Conservation (phyloP, 2,888 invertebrate species). For the Leptinotarsa juncta region DNA sequence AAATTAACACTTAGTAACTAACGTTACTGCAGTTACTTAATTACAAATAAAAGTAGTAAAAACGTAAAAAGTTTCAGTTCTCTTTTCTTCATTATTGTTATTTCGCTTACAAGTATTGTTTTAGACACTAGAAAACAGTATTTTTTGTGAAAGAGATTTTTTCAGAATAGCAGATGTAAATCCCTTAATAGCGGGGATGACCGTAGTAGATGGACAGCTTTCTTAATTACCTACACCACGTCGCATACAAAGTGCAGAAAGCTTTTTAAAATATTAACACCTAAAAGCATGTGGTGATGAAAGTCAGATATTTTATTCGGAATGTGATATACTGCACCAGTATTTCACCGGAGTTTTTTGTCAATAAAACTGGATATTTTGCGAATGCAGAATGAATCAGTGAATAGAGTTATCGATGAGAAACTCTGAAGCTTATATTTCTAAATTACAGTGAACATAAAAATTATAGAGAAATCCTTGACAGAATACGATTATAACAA, state of each 20-base stretch:
- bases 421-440: neutral
- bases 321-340: neutral
- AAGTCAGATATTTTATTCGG: constrained; percentile 1
- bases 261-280: constrained; percentile 17
- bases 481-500: neutral
- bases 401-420: neutral
- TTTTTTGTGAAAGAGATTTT: neutral
- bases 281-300: constrained; percentile 2
- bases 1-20: too few species aligned
- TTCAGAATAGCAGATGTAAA: neutral
- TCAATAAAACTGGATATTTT: neutral
- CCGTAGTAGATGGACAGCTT: neutral
- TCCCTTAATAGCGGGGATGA: neutral
- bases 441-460: too few species aligned
- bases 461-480: too few species aligned
- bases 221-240: neutral
- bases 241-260: constrained; percentile 2
- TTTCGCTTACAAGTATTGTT: too few species aligned
- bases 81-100: too few species aligned
- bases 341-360: neutral
- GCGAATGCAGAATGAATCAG: neutral
- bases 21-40: too few species aligned
- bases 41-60: too few species aligned
- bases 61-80: too few species aligned
- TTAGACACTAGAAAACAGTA: neutral